A percentile compares a stretch with the other conserved stretches of the same genome.
Evolutionary conservation across 2,113 vertebrate genomes (phyloP).

Genomic region (Anoplopoma fimbria): DNA sequence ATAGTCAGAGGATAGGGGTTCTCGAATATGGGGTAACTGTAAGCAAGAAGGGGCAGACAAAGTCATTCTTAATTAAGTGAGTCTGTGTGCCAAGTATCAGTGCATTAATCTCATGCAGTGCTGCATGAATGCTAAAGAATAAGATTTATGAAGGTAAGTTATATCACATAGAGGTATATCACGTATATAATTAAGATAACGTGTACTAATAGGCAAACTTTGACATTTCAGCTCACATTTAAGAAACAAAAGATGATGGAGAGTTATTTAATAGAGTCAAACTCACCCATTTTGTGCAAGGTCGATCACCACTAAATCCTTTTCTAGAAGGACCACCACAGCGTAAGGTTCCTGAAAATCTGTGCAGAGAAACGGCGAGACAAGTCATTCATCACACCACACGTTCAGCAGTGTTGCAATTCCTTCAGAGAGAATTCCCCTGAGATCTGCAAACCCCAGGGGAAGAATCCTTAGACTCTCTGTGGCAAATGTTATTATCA

Average conservation of each 20-base stretch:
- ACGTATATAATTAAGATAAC: constrained; percentile 18
- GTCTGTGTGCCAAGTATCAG: neutral
- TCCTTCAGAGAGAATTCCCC: constrained; percentile 44
- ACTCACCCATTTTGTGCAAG: constrained; percentile 99
- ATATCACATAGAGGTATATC: neutral
- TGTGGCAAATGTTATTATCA: constrained; percentile 58
- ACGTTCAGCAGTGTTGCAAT: constrained; percentile 4
- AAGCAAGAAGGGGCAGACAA: constrained; percentile 35
- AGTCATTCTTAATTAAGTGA: constrained; percentile 10
- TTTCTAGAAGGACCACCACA: constrained; percentile 98
- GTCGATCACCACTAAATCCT: constrained; percentile 99
- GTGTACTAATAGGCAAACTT: neutral
- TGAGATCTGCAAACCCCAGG: constrained; percentile 45
- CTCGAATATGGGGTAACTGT: constrained; percentile 99
- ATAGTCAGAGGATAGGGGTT: constrained; percentile 98
- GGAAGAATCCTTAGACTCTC: constrained; percentile 38
- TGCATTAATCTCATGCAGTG: constrained; percentile 6
- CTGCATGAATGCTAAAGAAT: neutral
- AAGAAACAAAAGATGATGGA: constrained; percentile 26
- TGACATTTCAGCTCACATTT: constrained; percentile 10
- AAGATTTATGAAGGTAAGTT: neutral
- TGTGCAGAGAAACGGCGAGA: constrained; percentile 65
- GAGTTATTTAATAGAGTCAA: constrained; percentile 5
- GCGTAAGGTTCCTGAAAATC: constrained; percentile 99
- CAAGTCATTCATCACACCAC: constrained; percentile 23